These are phyloP conservation scores for Charina bottae DNA, from an alignment of 2,113 vertebrate genomes.

Conservation along the genomic window DNA sequence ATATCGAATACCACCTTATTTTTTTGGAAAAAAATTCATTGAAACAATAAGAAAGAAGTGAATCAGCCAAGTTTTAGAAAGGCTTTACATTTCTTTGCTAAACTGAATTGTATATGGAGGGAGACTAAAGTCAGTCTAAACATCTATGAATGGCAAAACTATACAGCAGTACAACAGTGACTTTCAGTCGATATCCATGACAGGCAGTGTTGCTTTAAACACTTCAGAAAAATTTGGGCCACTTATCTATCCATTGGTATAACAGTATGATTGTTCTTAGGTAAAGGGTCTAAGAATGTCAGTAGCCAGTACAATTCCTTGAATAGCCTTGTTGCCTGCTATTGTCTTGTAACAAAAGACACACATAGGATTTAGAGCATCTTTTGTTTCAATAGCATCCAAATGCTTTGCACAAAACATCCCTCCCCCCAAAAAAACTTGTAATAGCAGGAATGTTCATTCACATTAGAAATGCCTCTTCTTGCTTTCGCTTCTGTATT, in stretches of 20 bases:
- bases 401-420: background rate
- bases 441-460: background rate
- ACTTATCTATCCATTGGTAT: background rate
- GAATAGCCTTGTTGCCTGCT: background rate
- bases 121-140: slow-evolving; percentile 43
- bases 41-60: background rate
- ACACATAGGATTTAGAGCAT: background rate
- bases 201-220: slow-evolving; percentile 56
- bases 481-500: background rate
- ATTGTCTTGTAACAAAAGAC: background rate
- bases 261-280: background rate
- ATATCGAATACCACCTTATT: background rate
- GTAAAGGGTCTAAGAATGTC: background rate
- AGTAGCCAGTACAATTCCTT: background rate
- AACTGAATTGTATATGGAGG: slow-evolving; percentile 19
- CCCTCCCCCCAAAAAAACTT: background rate
- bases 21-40: background rate
- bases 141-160: slow-evolving; percentile 32
- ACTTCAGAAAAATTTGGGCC: slow-evolving; percentile 44
- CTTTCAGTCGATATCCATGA: slow-evolving; percentile 34
- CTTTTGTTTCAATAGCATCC: slow-evolving; percentile 1
- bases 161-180: slow-evolving; percentile 29
- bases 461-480: background rate
- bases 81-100: slow-evolving; percentile 19
- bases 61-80: slow-evolving; percentile 28